These are phyloP conservation scores for Synergus umbraculus DNA, from an alignment of 2,888 invertebrate species.

Conservation along the genomic window DNA sequence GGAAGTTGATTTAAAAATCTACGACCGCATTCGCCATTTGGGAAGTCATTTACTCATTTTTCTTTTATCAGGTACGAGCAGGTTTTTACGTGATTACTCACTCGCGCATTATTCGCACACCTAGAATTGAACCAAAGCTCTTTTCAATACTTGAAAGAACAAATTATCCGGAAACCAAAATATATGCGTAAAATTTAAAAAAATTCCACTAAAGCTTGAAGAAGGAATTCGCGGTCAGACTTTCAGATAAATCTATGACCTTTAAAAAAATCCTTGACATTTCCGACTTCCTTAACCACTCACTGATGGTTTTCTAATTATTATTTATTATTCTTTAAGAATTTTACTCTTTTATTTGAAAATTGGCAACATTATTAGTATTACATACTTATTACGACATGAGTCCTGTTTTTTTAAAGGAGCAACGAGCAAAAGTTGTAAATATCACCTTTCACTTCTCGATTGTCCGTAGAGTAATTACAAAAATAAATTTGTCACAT, in stretches of 20 bases:
- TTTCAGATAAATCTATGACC: neutral
- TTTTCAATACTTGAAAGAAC: too few relatives aligned
- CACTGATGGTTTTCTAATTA: neutral
- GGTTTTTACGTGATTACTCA: slow-evolving; percentile 28
- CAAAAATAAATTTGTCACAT: slow-evolving; percentile 14
- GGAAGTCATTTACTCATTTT: slow-evolving; percentile 30
- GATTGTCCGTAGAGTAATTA: slow-evolving; percentile 7
- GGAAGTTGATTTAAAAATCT: slow-evolving; percentile 29
- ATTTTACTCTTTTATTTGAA: neutral
- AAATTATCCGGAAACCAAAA: too few relatives aligned
- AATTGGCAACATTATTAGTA: neutral
- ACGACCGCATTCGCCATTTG: slow-evolving; percentile 6
- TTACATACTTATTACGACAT: neutral
- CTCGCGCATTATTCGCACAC: slow-evolving; percentile 4
- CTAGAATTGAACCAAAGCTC: neutral
- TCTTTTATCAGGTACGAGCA: slow-evolving; percentile 17
- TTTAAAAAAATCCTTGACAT: neutral
- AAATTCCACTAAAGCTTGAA: neutral
- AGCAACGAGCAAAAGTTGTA: slow-evolving; percentile 4
- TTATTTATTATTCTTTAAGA: neutral
- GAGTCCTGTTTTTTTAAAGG: neutral
- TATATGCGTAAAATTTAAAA: neutral
- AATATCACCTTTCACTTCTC: slow-evolving; percentile 14
- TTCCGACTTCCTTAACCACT: neutral
- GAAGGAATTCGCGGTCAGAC: neutral